phyloP scores from a whole-genome alignment of 2,113 vertebrate species.

The Passer montanus region DNA sequence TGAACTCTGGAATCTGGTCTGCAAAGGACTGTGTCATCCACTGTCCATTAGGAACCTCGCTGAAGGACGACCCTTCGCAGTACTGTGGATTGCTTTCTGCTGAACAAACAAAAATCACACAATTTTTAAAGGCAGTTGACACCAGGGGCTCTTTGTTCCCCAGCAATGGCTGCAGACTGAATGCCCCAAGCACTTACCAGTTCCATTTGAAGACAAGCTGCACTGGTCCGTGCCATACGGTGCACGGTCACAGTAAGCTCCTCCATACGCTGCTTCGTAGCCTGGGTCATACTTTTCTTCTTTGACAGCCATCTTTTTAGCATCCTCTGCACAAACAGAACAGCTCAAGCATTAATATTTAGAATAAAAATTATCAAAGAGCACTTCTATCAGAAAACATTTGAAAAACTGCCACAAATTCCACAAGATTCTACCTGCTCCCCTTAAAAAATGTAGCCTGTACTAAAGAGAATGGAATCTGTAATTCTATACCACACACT shows the following conservation, averaged over 20 bases:
- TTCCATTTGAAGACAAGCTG: slow-evolving; percentile 75
- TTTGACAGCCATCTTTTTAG: slow-evolving; percentile 95
- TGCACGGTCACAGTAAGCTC: slow-evolving; percentile 75
- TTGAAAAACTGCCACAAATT: not conserved
- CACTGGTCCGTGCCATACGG: slow-evolving; percentile 77
- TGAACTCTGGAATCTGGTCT: slow-evolving; percentile 81
- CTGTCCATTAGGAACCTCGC: slow-evolving; percentile 81
- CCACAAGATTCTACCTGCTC: not conserved
- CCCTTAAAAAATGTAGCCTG: not conserved
- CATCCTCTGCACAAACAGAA: slow-evolving; percentile 85
- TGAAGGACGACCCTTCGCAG: slow-evolving; percentile 28
- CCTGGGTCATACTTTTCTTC: slow-evolving; percentile 96
- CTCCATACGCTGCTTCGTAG: slow-evolving; percentile 91
- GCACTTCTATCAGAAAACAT: not conserved
- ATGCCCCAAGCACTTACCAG: slow-evolving; percentile 65
- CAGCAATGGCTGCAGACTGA: not conserved
- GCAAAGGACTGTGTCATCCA: slow-evolving; percentile 87
- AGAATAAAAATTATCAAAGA: not conserved
- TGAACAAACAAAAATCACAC: not conserved
- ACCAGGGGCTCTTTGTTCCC: not conserved
- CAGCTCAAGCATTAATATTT: not conserved
- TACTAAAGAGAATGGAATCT: not conserved
- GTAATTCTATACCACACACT: not conserved
- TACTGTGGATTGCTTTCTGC: slow-evolving; percentile 61
- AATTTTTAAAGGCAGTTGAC: not conserved